A percentile compares a stretch with the other conserved stretches of the same genome.
Evolutionary conservation across 2,888 invertebrate species (phyloP).

Genomic region (Amphipoea oculea): DNA sequence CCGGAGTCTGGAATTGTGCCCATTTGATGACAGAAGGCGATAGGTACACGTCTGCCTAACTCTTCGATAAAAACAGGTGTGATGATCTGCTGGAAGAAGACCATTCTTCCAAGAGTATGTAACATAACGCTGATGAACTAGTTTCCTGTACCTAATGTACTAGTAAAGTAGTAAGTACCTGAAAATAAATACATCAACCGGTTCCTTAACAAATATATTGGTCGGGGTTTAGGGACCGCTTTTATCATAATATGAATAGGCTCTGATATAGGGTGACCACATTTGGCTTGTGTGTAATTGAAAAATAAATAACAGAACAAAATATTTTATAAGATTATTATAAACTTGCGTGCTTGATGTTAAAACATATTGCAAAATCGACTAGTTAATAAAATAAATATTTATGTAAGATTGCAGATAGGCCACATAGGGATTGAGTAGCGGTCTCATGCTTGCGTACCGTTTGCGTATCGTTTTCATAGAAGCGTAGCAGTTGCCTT

Average conservation of each 20-base stretch:
- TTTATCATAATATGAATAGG: constrained; percentile 53
- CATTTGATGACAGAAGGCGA: background rate
- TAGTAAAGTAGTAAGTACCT: constrained; percentile 12
- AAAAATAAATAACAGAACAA: constrained; percentile 10
- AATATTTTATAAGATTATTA: background rate
- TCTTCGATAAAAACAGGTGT: background rate
- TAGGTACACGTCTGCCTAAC: background rate
- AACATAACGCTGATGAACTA: background rate
- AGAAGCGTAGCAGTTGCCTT: background rate
- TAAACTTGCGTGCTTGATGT: background rate
- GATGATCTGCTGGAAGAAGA: background rate
- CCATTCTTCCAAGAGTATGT: background rate
- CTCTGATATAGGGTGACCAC: constrained; percentile 42
- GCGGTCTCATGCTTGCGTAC: background rate
- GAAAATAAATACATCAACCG: constrained; percentile 50
- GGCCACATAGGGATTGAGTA: too few species aligned
- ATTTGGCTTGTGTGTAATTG: background rate
- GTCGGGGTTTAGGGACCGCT: constrained; percentile 39
- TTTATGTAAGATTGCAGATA: background rate
- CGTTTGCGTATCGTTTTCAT: background rate
- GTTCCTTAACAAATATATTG: constrained; percentile 42
- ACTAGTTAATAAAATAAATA: too few species aligned
- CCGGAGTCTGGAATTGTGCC: too few species aligned
- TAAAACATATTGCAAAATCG: background rate
- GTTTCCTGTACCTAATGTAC: constrained; percentile 20